Percentiles rank a stretch among this genome's conserved stretches.
Evolutionary conservation across 2,113 vertebrate species (phyloP).

Genomic region (Chamaetylas fuelleborni): DNA sequence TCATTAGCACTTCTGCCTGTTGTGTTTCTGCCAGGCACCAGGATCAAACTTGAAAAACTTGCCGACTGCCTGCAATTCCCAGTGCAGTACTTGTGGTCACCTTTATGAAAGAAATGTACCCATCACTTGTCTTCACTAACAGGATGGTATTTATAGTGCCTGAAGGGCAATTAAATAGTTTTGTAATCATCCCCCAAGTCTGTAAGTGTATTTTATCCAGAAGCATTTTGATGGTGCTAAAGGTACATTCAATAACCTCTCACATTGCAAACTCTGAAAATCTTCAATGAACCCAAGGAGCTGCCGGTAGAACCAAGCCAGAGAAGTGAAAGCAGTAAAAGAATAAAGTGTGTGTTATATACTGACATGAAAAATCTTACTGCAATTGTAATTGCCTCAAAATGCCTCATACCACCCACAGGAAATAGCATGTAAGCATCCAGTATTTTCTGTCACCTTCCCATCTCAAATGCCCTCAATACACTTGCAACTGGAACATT

Average conservation of each 20-base stretch:
- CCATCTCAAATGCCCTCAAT: not conserved
- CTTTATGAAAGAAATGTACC: not conserved
- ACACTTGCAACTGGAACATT: not conserved
- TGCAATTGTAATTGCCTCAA: not conserved
- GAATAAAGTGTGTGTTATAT: not conserved
- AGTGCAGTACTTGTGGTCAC: not conserved
- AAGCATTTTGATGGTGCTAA: not conserved
- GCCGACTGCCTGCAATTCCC: not conserved
- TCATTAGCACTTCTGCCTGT: not conserved
- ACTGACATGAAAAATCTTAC: not conserved
- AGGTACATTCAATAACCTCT: not conserved
- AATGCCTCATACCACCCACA: not conserved
- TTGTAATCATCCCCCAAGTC: not conserved
- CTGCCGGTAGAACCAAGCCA: rapidly evolving
- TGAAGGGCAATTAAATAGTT: not conserved
- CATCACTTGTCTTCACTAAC: not conserved
- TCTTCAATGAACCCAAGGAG: not conserved
- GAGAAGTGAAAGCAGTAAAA: not conserved
- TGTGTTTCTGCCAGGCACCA: not conserved
- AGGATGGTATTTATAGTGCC: not conserved
- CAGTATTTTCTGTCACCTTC: not conserved
- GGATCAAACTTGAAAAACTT: not conserved
- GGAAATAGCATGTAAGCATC: not conserved
- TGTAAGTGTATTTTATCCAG: not conserved
- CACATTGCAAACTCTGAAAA: not conserved